Evolutionary conservation across 2,888 invertebrate species (phyloP).

Genomic region (Euzetes globulus): DNA sequence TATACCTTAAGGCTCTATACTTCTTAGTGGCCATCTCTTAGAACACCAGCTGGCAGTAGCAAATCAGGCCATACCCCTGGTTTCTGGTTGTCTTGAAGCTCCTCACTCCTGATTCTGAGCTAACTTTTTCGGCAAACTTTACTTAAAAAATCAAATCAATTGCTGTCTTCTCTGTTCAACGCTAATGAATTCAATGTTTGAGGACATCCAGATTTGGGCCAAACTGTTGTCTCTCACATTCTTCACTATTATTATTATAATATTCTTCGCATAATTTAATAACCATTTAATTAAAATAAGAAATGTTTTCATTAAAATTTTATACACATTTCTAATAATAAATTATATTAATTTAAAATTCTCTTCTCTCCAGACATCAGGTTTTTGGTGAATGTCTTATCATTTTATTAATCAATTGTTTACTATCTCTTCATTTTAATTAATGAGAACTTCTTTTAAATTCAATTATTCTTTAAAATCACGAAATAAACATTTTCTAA

Average conservation of each 20-base stretch:
- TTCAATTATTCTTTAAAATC: too few relatives aligned
- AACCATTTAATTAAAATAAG: not conserved
- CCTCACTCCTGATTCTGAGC: not conserved
- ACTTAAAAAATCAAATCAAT: not conserved
- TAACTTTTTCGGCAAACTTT: not conserved
- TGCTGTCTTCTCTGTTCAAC: not conserved
- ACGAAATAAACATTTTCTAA: too few relatives aligned
- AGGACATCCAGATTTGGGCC: not conserved
- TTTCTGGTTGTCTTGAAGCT: not conserved
- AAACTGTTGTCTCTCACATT: not conserved
- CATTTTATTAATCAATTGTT: not conserved
- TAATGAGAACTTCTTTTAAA: not conserved
- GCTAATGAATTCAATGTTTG: not conserved
- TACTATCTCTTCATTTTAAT: not conserved
- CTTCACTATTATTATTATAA: not conserved
- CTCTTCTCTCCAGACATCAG: not conserved
- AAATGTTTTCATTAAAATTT: not conserved
- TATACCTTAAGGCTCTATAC: conserved; percentile 23
- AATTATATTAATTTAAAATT: not conserved
- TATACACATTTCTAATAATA: conserved; percentile 4
- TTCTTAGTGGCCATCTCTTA: conserved; percentile 4
- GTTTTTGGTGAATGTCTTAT: not conserved
- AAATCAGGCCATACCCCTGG: conserved; percentile 8
- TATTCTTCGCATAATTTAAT: too few relatives aligned
- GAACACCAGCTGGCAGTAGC: not conserved